Percentiles rank a stretch among this genome's conserved stretches.
Conservation (phyloP, 2,797 vertebrate species). For the Chelon auratus region DNA sequence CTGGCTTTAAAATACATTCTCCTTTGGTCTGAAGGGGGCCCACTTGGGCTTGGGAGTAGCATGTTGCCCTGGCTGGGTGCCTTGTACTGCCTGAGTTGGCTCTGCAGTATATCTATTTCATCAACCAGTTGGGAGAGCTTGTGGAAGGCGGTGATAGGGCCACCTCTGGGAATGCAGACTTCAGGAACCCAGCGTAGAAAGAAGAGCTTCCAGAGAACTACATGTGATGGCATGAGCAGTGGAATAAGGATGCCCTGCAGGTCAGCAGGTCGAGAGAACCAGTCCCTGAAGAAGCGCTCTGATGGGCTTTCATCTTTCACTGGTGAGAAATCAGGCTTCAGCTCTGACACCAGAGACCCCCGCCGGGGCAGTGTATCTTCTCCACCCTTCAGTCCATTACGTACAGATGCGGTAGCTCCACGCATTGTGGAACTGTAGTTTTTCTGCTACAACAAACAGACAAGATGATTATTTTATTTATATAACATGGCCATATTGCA, state of each 20-base stretch:
- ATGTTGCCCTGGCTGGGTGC: slow-evolving; percentile 64
- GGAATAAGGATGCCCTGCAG: slow-evolving; percentile 91
- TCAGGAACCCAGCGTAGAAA: slow-evolving; percentile 98
- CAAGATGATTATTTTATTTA: not conserved
- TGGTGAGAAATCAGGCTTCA: slow-evolving; percentile 84
- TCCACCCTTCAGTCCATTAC: slow-evolving; percentile 85
- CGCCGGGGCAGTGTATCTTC: slow-evolving; percentile 87
- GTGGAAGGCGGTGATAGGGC: slow-evolving; percentile 89
- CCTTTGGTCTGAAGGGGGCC: slow-evolving; percentile 79
- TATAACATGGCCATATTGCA: not conserved
- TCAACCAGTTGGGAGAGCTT: slow-evolving; percentile 91
- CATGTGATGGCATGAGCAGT: slow-evolving; percentile 85
- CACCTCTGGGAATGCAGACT: slow-evolving; percentile 91
- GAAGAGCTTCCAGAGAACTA: slow-evolving; percentile 95
- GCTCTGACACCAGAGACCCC: slow-evolving; percentile 88
- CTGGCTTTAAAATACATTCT: slow-evolving; percentile 90
- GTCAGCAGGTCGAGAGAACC: slow-evolving; percentile 89
- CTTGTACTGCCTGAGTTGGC: slow-evolving; percentile 87
- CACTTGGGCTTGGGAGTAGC: slow-evolving; percentile 68
- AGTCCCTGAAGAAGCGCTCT: slow-evolving; percentile 90
- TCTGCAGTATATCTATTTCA: slow-evolving; percentile 91
- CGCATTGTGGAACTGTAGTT: slow-evolving; percentile 92
- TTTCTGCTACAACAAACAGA: slow-evolving; percentile 82
- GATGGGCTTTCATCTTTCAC: slow-evolving; percentile 78
- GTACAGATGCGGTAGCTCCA: slow-evolving; percentile 83